These are phyloP conservation scores for Athetis lepigone DNA, from an alignment of 2,888 invertebrate species.

Conservation along the genomic window DNA sequence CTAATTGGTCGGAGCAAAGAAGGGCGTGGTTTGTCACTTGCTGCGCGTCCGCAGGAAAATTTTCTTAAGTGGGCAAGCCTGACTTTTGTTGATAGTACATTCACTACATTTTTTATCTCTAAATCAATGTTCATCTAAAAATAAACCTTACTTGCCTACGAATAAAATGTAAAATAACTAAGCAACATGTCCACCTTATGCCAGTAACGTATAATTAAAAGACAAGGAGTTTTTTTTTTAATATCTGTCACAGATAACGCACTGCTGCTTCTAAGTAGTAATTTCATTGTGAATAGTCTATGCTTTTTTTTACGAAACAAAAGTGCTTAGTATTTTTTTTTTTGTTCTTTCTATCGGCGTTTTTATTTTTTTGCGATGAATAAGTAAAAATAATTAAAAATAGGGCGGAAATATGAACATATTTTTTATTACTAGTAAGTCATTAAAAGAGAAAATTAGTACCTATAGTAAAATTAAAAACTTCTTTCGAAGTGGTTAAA, in stretches of 20 bases:
- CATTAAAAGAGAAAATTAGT: neutral
- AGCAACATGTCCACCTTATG: slow-evolving; percentile 55
- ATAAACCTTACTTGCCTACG: slow-evolving; percentile 63
- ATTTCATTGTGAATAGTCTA: slow-evolving; percentile 68
- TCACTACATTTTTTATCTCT: slow-evolving; percentile 72
- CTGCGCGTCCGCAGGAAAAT: no score
- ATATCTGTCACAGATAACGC: slow-evolving; percentile 74
- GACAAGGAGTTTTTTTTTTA: slow-evolving; percentile 74
- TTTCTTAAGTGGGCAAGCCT: no score
- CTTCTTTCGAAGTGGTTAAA: slow-evolving; percentile 4
- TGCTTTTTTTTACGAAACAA: slow-evolving; percentile 59
- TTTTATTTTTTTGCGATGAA: slow-evolving; percentile 43
- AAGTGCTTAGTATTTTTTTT: slow-evolving; percentile 39
- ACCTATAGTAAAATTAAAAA: neutral
- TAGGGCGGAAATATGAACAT: slow-evolving; percentile 8
- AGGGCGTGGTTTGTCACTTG: no score
- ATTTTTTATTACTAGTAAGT: neutral
- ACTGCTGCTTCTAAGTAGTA: slow-evolving; percentile 70
- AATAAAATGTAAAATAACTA: slow-evolving; percentile 65
- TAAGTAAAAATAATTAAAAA: slow-evolving; percentile 14
- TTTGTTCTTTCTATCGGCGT: slow-evolving; percentile 5
- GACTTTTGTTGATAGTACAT: no score
- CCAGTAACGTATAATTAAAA: slow-evolving; percentile 74
- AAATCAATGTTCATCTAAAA: slow-evolving; percentile 65
- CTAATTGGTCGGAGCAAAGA: no score